Base-by-base conservation (phyloP, 2,888 invertebrate species). In the Deilephila porcellus region DNA sequence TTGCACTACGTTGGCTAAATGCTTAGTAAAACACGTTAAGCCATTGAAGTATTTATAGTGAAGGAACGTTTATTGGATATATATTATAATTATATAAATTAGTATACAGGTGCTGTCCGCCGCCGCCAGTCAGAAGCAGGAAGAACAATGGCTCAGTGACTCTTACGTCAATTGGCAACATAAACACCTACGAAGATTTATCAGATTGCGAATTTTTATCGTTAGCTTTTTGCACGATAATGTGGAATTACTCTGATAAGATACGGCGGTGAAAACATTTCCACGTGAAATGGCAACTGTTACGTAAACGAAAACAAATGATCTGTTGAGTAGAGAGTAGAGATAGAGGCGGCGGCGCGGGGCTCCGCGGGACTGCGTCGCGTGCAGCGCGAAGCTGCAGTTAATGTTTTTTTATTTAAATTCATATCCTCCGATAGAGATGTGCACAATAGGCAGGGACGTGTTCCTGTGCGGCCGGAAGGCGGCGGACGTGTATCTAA, bases 381-480 rank as follows among this genome's bases (percentile, higher is more conserved):
- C 3, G 7, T 17, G 32, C 32, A 62, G 62, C 17, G 8, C 8
- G n/a, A n/a, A 8, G 63, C 34, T 67, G 67, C 52, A 67, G 45
- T 63, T 63, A 63, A 67, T n/a, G 20, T 14, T 80, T 79, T 79
- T 81, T 82, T 77, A 74, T 74, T 74, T 60, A 82, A 76, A 80
- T 64, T 77, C 81, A 84, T 83, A 88, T 90, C 87, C 87, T 89
- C 79, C 81, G 80, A 81, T 82, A 83, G 67, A 67, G 67, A 83
- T 80, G 79, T 74, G 76, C 79, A 89, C 86, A 90, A 88, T 88
- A 76, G 85, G 84, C 83, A 64, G 45, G 25, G 78, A 84, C 88
- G 88, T 89, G 89, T 89, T 90, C 91, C 92, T 91, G 91, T 89
- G 88, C 83, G 84, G 89, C 90, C 92, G 93, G 92, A 92, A 91